A percentile compares a stretch with the other conserved stretches of the same genome.
Evolutionary conservation across 1,140 invertebrate genomes (phyloP).

Genomic region (Copidosoma floridanum): DNA sequence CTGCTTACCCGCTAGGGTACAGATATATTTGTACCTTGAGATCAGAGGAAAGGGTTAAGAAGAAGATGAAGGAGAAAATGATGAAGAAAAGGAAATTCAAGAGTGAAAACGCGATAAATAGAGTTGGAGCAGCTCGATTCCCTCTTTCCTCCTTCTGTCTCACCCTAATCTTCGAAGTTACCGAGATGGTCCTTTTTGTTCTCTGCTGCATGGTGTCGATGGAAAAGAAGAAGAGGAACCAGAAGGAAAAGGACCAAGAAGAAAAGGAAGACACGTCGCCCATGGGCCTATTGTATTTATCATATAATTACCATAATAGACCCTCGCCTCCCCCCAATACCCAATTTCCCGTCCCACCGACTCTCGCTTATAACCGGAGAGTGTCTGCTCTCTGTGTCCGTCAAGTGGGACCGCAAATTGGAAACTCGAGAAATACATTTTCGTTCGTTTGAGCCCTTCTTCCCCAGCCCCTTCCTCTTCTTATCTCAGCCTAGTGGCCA

Average conservation of each 20-base stretch:
- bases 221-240: constrained; percentile 34
- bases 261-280: constrained; percentile 44
- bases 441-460: constrained; percentile 24
- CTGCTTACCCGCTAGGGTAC: too few species aligned
- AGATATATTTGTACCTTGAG: too few species aligned
- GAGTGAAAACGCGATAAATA: constrained; percentile 17
- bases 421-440: constrained; percentile 53
- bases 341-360: constrained; percentile 27
- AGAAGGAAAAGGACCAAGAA: constrained; percentile 26
- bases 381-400: not conserved
- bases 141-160: too few species aligned
- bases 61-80: not conserved
- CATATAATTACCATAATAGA: constrained; percentile 59
- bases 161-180: too few species aligned
- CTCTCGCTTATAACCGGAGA: constrained; percentile 16
- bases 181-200: too few species aligned
- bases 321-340: constrained; percentile 41
- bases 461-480: too few species aligned
- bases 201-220: constrained; percentile 47
- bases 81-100: constrained; percentile 24
- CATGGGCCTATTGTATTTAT: constrained; percentile 56
- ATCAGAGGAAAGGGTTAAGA: too few species aligned
- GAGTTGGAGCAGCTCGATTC: constrained; percentile 6
- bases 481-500: too few species aligned
- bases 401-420: constrained; percentile 52